phyloP scores from a whole-genome alignment of 2,797 vertebrate species.

The Mus spretus region DNA sequence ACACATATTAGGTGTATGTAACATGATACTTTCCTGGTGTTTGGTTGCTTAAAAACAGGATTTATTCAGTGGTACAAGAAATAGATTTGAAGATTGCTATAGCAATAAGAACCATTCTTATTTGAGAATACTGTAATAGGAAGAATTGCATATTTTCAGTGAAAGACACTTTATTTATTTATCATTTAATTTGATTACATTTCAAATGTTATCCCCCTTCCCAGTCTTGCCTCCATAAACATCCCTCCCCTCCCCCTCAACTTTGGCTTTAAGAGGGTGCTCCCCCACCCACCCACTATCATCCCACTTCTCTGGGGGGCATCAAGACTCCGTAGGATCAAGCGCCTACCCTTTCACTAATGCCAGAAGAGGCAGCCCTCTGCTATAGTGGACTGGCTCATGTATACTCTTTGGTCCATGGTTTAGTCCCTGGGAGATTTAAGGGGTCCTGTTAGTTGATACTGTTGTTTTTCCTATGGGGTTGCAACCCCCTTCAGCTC shows the following conservation, averaged over 20 bases:
- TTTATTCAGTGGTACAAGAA: conserved; percentile 20
- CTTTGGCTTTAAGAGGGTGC: too few species aligned
- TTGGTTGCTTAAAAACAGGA: conserved; percentile 30
- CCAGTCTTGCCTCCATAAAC: background rate
- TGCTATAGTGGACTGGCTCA: background rate
- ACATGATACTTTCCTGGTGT: background rate
- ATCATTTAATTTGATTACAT: background rate
- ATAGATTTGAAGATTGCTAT: background rate
- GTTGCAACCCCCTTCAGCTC: background rate
- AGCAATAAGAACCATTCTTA: background rate
- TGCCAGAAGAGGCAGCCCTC: background rate
- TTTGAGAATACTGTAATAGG: conserved; percentile 13
- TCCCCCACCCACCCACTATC: background rate
- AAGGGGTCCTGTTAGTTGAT: background rate
- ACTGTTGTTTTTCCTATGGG: background rate
- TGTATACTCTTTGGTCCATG: background rate
- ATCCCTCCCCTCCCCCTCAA: accelerated
- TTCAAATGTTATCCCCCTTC: background rate
- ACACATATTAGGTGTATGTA: background rate
- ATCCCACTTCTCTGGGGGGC: background rate
- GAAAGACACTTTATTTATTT: background rate
- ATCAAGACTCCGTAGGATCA: background rate
- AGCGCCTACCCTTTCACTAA: background rate
- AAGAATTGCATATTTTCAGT: conserved; percentile 28
- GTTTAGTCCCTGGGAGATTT: background rate